Base-by-base conservation (phyloP, 2,888 invertebrate species). In the Mycogona germanica region DNA sequence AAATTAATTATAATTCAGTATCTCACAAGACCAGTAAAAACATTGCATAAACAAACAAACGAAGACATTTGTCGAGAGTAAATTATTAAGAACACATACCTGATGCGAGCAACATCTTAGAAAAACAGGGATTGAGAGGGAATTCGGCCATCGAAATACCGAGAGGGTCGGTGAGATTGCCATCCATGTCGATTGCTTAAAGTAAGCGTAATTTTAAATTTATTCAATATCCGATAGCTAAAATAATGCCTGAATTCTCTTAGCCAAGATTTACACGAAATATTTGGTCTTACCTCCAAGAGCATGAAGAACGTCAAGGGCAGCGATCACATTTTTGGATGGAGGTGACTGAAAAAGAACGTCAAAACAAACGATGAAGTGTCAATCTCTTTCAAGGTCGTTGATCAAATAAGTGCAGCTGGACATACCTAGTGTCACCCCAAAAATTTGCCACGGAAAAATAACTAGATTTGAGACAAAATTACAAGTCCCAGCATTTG, bases 71-170 rank as follows among this genome's bases (percentile, higher is more conserved):
- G 17, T 38, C 4, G 35, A 14, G 3, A 21, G 44, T n/a, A 30
- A 45, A 41, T 70, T 68, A n/a, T n/a, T n/a, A n/a, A n/a, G n/a
- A n/a, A n/a, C n/a, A n/a, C n/a, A n/a, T 62, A 76, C 85, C 84
- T 58, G 89, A 83, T 30, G 76, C 75, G 35, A 91, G 78, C 1
- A 97, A 68, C 66, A 89, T 83, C 70, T 87, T 91, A 0, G 92
- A 84, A 61, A 85, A 80, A 72, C 87, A 80, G 0, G 96, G 92
- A 58, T 78, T 78, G 1, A 97, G 71, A 0, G 97, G 95, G 66
- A 97, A 77, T 70, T 97, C 96, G 0, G 95, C 91, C 79, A 97
- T 87, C 47, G 79, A 75, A 47, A 78, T 73, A 0, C 98, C 98
- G 0, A 83, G 67, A 0, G 84, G 81, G 40, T 76, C 72, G 0